A percentile compares a stretch with the other conserved stretches of the same genome.
Conservation (phyloP, 1,140 invertebrate species). For the Sycophila sp. region DNA sequence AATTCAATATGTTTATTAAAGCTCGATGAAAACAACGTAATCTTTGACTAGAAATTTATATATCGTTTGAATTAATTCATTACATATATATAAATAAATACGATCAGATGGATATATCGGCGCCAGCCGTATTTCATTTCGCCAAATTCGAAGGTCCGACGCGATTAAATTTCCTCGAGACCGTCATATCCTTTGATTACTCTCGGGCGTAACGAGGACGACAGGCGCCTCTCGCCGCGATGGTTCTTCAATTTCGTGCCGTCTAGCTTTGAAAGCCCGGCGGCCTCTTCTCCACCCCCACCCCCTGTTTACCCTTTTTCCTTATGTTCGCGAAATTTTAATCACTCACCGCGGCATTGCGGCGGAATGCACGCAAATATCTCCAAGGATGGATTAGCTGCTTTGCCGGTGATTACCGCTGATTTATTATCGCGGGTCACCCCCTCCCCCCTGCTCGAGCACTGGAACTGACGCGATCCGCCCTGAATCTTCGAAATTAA, state of each 20-base stretch:
- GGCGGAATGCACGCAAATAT: no score
- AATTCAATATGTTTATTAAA: no score
- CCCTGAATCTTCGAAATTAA: conserved; percentile 22
- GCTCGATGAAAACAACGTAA: no score
- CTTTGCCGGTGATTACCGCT: conserved; percentile 40
- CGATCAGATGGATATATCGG: no score
- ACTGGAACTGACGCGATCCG: background rate
- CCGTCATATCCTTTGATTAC: background rate
- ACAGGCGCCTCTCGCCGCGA: background rate
- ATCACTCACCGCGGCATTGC: conserved; percentile 10
- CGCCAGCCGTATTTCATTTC: background rate
- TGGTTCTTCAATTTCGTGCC: background rate
- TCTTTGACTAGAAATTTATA: no score
- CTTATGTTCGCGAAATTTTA: background rate
- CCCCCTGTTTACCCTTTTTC: no score
- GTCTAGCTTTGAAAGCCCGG: no score
- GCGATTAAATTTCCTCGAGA: conserved; percentile 1
- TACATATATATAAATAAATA: no score
- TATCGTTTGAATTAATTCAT: no score
- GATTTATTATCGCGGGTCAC: conserved; percentile 39
- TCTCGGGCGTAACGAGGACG: no score
- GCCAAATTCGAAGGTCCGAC: background rate
- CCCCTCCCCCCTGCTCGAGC: background rate
- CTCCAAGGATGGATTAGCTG: conserved; percentile 40
- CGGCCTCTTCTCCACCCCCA: no score